Evolutionary conservation across 2,888 invertebrate genomes (phyloP).

Genomic region (Craniophora ligustri): DNA sequence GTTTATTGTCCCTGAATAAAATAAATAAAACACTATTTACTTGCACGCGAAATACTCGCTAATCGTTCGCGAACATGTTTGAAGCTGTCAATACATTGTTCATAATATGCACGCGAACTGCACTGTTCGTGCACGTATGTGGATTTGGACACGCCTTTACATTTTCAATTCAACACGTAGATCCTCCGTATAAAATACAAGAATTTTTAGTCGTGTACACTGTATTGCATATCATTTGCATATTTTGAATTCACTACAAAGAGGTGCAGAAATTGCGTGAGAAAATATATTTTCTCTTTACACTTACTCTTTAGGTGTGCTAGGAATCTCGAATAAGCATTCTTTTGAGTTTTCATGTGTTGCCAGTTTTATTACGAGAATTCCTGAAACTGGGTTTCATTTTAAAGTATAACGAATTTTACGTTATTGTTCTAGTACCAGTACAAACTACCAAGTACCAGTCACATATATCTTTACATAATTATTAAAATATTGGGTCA

Average conservation of each 20-base stretch:
- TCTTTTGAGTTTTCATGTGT: slow-evolving; percentile 2
- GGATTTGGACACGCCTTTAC: background rate
- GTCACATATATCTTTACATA: too few relatives aligned
- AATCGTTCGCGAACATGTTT: too few relatives aligned
- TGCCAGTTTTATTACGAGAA: background rate
- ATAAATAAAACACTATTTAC: too few relatives aligned
- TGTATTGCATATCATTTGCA: slow-evolving; percentile 38
- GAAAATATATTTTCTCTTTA: slow-evolving; percentile 27
- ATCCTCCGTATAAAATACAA: slow-evolving; percentile 20
- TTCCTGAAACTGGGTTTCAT: background rate
- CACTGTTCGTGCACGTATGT: too few relatives aligned
- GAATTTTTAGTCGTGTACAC: slow-evolving; percentile 25
- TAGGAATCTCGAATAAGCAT: slow-evolving; percentile 29
- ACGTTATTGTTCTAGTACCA: too few relatives aligned
- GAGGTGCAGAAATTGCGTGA: slow-evolving; percentile 36
- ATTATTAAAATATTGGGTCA: too few relatives aligned
- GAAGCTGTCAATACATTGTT: too few relatives aligned
- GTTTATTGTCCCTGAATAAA: too few relatives aligned
- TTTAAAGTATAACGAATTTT: too few relatives aligned
- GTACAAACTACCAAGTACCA: too few relatives aligned
- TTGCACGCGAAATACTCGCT: too few relatives aligned
- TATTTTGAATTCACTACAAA: slow-evolving; percentile 22
- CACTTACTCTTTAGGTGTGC: slow-evolving; percentile 2
- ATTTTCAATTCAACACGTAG: slow-evolving; percentile 24
- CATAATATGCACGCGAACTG: too few relatives aligned